phyloP scores from a whole-genome alignment of 2,888 invertebrate species.

The Entomobrya multifasciata region DNA sequence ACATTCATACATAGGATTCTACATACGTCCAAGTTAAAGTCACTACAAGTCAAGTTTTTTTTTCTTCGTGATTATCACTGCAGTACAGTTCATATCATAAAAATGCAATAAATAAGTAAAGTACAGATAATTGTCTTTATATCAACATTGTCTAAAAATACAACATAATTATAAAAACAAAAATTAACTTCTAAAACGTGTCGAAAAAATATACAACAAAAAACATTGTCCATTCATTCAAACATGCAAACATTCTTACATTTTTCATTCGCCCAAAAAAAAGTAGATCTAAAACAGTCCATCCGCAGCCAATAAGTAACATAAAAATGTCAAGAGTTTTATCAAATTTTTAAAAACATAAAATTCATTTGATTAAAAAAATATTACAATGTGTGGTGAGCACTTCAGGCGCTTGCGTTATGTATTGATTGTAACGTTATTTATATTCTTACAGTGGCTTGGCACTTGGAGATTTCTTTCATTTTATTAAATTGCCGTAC shows the following conservation, averaged over 20 bases:
- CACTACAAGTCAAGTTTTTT: conserved; percentile 17
- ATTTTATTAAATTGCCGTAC: background rate
- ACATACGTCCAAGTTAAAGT: conserved; percentile 4
- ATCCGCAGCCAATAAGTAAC: too few species aligned
- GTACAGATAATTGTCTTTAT: conserved; percentile 1
- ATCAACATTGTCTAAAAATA: background rate
- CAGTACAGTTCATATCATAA: background rate
- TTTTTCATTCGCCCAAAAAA: too few species aligned
- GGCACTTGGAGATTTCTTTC: conserved; percentile 61
- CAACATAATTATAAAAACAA: background rate
- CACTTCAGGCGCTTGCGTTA: conserved; percentile 48
- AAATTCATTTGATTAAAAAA: background rate
- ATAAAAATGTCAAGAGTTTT: too few species aligned
- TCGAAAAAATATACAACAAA: background rate
- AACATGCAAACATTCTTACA: too few species aligned
- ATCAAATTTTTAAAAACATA: too few species aligned
- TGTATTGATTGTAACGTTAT: background rate
- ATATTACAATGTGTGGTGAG: conserved; percentile 37
- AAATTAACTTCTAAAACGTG: background rate
- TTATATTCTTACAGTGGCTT: conserved; percentile 33
- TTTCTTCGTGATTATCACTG: background rate
- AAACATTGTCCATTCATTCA: background rate
- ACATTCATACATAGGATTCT: background rate
- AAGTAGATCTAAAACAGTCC: too few species aligned
- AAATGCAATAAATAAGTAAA: conserved; percentile 33